Base-by-base conservation (phyloP, 2,888 invertebrate genomes). In the Nemotelus nigrinus region DNA sequence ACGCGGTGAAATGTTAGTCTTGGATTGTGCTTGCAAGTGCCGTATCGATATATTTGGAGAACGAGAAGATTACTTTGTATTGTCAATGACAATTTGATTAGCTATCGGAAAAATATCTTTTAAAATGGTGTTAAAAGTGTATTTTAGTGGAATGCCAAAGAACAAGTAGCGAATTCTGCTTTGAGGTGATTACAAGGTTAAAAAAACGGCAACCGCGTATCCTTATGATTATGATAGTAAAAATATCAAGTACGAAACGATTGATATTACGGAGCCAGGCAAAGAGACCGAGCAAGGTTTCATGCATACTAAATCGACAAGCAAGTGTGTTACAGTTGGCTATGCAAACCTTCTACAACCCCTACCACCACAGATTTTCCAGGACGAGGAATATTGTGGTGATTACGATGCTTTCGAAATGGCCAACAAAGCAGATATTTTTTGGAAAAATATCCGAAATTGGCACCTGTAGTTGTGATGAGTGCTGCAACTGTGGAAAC, bases 131-230 rank as follows among this genome's bases (percentile, higher is more conserved):
- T 25, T 25, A 25, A 25, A 25, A 25, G 25, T 25, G 25, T 25
- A 25, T 25, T 25, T 25, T 25, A 25, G 25, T 25, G 25, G 25
- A 25, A 25, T 25, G 25, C 25, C 25, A 25, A 25, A 25, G 25
- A 25, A 25, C 25, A 25, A 25, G 25, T 25, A 25, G 25, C 25
- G 25, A 25, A 25, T 25, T 25, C 25, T 25, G 25, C 25, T 25
- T 25, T 25, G 25, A 25, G 25, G 25, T 25, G 25, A 25, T 25
- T 25, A 25, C 25, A 25, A 25, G 25, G 98, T 96, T 98, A 81
- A 97, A 97, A 88, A 98, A 98, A 88, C 91, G 96, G 82, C 98
- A 98, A 87, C 96, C 97, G 86, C 92, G 97, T 81, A 96, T 98
- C 77, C 88, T 94, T 83, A 95, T 98, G 93, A 95, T 97, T 84